A percentile compares a stretch with the other conserved stretches of the same genome.
These are phyloP conservation scores for Petaurus breviceps DNA, from an alignment of 2,113 vertebrate genomes.

Conservation along the genomic window DNA sequence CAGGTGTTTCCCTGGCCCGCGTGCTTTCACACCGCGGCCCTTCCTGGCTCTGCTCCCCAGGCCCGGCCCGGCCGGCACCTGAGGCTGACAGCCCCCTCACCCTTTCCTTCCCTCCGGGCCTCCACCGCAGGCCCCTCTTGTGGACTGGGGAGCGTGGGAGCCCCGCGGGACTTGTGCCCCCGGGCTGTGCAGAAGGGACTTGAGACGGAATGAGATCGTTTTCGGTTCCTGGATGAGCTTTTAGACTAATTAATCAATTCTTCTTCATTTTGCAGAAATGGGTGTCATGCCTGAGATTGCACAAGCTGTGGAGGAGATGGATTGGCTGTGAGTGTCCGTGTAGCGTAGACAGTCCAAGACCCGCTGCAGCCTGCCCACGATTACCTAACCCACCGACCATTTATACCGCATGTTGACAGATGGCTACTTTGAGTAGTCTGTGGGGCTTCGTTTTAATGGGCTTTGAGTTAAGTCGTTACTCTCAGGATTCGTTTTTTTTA, in stretches of 20 bases:
- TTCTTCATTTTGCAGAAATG: constrained; percentile 89
- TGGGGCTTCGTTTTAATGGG: constrained; percentile 26
- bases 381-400: neutral
- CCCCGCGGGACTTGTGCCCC: too few relatives aligned
- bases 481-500: neutral
- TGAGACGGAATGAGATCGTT: too few relatives aligned
- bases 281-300: constrained; percentile 99
- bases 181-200: too few relatives aligned
- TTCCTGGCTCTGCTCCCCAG: too few relatives aligned
- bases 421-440: neutral
- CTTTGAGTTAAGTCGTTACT: neutral
- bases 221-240: too few relatives aligned
- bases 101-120: too few relatives aligned
- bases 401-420: constrained; percentile 26
- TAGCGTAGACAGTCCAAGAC: neutral
- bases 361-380: constrained; percentile 1
- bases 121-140: too few relatives aligned
- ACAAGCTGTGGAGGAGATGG: constrained; percentile 98
- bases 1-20: too few relatives aligned
- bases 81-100: too few relatives aligned
- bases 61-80: too few relatives aligned
- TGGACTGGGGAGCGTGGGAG: too few relatives aligned
- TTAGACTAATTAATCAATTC: neutral
- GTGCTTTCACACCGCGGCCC: too few relatives aligned
- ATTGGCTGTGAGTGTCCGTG: constrained; percentile 95